Conservation (phyloP, 1,140 invertebrate genomes). For the Venturia canescens region DNA sequence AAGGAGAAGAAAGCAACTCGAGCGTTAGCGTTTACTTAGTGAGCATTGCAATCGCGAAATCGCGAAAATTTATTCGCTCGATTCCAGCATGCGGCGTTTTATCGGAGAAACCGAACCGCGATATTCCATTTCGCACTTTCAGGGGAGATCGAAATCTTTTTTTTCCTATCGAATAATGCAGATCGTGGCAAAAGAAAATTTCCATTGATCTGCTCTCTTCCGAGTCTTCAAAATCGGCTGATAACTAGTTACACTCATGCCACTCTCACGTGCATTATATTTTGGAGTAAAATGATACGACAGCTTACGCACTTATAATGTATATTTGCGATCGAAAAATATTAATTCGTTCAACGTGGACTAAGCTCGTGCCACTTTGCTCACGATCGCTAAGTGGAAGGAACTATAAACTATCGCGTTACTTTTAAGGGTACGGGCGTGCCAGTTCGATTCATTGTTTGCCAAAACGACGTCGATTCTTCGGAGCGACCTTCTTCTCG, state of each 20-base stretch:
- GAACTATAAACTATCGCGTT: slow-evolving; percentile 47
- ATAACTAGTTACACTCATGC: slow-evolving; percentile 24
- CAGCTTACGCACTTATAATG: neutral
- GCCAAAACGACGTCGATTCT: slow-evolving; percentile 23
- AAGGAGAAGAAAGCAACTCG: neutral
- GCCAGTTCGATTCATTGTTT: slow-evolving; percentile 44
- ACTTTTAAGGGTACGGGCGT: slow-evolving; percentile 44
- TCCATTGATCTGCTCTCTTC: neutral
- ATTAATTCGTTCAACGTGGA: slow-evolving; percentile 50
- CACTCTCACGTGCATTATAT: slow-evolving; percentile 21
- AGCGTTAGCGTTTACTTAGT: neutral
- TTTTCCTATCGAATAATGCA: slow-evolving; percentile 36
- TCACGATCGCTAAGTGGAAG: neutral
- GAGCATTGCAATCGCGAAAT: slow-evolving; percentile 29
- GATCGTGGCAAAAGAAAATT: neutral
- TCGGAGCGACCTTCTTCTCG: slow-evolving; percentile 4
- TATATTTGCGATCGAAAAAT: slow-evolving; percentile 29
- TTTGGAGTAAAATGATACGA: slow-evolving; percentile 35
- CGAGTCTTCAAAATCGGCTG: too few relatives aligned
- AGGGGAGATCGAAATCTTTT: slow-evolving; percentile 38
- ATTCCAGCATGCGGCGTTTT: neutral
- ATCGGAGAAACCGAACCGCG: neutral
- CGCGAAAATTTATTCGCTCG: slow-evolving; percentile 30
- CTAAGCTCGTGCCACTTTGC: slow-evolving; percentile 13
- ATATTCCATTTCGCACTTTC: neutral